A percentile compares a stretch with the other conserved stretches of the same genome.
These are phyloP conservation scores for Pseudochirops cupreus DNA, from an alignment of 2,797 vertebrate genomes.

Conservation along the genomic window DNA sequence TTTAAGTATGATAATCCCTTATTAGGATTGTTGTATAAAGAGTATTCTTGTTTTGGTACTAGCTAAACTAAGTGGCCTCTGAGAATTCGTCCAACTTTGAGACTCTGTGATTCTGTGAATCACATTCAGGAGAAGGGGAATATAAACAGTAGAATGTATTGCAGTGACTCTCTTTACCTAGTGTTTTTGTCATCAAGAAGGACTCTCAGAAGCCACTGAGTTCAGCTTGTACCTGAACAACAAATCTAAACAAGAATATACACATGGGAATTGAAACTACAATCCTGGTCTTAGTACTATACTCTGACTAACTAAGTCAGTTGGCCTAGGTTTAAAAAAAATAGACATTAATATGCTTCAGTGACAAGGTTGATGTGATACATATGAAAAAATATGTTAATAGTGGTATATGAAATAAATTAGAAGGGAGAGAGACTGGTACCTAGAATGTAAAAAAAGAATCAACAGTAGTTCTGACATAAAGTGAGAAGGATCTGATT, in stretches of 20 bases:
- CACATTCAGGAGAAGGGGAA: background rate
- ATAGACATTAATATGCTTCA: background rate
- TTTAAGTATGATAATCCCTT: background rate
- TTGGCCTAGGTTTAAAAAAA: background rate
- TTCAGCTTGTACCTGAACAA: background rate
- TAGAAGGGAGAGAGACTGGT: background rate
- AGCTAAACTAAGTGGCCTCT: background rate
- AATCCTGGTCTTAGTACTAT: background rate
- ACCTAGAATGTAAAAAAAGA: background rate
- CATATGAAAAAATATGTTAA: background rate
- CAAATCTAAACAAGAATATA: background rate
- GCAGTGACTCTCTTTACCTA: background rate
- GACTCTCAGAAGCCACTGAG: background rate
- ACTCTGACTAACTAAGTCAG: background rate
- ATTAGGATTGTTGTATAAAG: background rate
- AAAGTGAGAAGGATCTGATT: background rate
- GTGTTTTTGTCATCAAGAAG: background rate
- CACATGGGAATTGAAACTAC: background rate
- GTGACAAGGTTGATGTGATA: background rate
- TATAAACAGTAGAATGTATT: background rate
- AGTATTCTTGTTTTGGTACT: background rate
- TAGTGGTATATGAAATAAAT: background rate
- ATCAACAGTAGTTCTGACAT: background rate
- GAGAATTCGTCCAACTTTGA: background rate
- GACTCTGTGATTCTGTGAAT: background rate